Evolutionary conservation across 2,888 invertebrate species (phyloP).

Genomic region (Frankliniella fusca): DNA sequence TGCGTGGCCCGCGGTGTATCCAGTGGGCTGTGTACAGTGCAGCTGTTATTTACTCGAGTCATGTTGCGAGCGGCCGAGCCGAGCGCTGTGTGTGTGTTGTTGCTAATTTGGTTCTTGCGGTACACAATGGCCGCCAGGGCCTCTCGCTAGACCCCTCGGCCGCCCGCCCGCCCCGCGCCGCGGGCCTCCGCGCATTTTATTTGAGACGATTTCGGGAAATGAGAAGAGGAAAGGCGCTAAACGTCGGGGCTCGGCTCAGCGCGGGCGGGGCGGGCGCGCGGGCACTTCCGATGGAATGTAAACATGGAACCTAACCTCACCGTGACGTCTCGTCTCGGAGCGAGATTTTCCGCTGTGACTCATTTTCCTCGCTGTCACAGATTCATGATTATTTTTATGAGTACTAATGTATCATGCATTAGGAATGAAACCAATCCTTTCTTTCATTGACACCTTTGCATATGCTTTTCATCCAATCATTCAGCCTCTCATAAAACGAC

Average conservation of each 20-base stretch:
- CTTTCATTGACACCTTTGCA: no score
- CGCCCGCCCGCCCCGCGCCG: no score
- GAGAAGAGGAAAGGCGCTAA: no score
- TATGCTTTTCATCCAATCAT: background rate
- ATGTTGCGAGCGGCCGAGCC: background rate
- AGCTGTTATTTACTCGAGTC: slow-evolving; percentile 22
- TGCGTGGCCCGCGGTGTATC: background rate
- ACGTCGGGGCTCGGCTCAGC: background rate
- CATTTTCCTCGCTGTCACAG: no score
- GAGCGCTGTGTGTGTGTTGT: background rate
- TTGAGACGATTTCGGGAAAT: no score
- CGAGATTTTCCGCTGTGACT: no score
- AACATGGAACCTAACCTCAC: slow-evolving; percentile 20
- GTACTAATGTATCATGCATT: no score
- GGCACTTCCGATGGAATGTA: background rate
- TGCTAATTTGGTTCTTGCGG: background rate
- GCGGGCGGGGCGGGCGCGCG: background rate
- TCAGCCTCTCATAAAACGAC: background rate
- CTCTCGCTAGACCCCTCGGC: no score
- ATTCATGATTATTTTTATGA: no score
- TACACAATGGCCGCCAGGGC: background rate
- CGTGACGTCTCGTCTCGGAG: no score
- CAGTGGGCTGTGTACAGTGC: background rate
- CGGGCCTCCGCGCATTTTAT: no score
- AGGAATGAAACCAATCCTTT: no score